Evolutionary conservation across 1,140 invertebrate species (phyloP), one percentile per base, ranked within the genome.

Genomic region (Stratiolaelaps scimitus): DNA sequence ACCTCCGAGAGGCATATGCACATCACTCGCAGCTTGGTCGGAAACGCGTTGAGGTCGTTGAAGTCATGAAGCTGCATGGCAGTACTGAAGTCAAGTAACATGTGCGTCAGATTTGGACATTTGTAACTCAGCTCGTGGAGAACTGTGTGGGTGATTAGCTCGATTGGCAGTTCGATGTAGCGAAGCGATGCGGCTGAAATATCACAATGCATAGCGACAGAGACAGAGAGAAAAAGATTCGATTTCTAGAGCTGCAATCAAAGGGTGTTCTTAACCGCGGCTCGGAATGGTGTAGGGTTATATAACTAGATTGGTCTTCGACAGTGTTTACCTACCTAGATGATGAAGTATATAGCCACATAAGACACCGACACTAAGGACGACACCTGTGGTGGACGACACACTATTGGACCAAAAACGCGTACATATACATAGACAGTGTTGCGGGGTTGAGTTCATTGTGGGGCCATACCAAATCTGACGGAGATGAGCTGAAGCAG

Each of bases 21-120:
- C 78, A 99, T 83, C 72, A 92, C 95, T 30, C 85, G 83, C 6
- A 99, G 78, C 75, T 97, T 97, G n/a, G 93, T 95, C 15, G 96
- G 96, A 77, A 98, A 98, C 7, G 90, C 86, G 75, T 95, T 91
- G 80, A 98, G 85, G 74, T 99, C 95, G 66, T 91, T 96, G 80
- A 98, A 99, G 75, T 98, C 96, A 74, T 98, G 94, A 19, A 99
- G 80, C 73, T 99, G 92, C 92, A 97, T 98, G 29, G 93, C 93
- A 48, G 92, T 96, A 56, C 91, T 93, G 75, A 98, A 98, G 73
- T 98, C 95, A 34, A 99, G 78, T 6, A 97, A 81, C 85, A 98
- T 91, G 74, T 92, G 87, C 0, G 92, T 95, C n/a, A 99, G 78
- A 76, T 95, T 95, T 0, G 92, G 92, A 75, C 95, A 98, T 76